A percentile compares a stretch with the other conserved stretches of the same genome.
Conservation (phyloP, 2,113 vertebrate species). For the Eptatretus burgeri region DNA sequence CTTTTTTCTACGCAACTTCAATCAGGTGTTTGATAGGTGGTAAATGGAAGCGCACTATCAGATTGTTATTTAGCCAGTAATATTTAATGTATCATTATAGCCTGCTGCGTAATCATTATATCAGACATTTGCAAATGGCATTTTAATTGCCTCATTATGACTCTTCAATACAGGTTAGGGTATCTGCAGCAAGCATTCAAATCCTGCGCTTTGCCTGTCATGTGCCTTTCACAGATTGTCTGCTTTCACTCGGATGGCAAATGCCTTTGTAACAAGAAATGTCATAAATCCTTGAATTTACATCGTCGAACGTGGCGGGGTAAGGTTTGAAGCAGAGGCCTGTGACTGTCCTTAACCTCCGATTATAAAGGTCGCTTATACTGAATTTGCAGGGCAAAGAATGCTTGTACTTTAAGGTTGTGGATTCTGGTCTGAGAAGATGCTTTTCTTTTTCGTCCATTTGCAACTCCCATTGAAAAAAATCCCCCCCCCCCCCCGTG, state of each 20-base stretch:
- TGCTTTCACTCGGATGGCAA: neutral
- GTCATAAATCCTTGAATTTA: neutral
- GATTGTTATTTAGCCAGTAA: slow-evolving; percentile 6
- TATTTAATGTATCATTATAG: slow-evolving; percentile 5
- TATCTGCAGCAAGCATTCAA: slow-evolving; percentile 3
- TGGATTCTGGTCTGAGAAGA: too few species aligned
- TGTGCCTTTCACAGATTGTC: slow-evolving; percentile 1
- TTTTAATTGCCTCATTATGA: slow-evolving; percentile 6
- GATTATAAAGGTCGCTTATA: too few species aligned
- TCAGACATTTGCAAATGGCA: slow-evolving; percentile 5
- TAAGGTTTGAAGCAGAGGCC: too few species aligned
- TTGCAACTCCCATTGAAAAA: too few species aligned
- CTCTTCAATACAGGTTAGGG: slow-evolving; percentile 3
- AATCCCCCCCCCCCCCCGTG: too few species aligned
- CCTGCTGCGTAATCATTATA: slow-evolving; percentile 6
- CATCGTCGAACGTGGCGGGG: too few species aligned
- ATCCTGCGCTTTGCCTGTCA: neutral
- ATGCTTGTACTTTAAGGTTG: too few species aligned
- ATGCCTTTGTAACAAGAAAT: slow-evolving; percentile 4
- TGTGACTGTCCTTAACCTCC: too few species aligned
- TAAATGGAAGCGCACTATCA: slow-evolving; percentile 5
- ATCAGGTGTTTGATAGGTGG: neutral
- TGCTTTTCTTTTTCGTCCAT: too few species aligned
- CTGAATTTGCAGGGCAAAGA: too few species aligned
- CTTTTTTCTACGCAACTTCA: too few species aligned